Base-by-base conservation (phyloP, 2,888 invertebrate species). In the Arge pagana region DNA sequence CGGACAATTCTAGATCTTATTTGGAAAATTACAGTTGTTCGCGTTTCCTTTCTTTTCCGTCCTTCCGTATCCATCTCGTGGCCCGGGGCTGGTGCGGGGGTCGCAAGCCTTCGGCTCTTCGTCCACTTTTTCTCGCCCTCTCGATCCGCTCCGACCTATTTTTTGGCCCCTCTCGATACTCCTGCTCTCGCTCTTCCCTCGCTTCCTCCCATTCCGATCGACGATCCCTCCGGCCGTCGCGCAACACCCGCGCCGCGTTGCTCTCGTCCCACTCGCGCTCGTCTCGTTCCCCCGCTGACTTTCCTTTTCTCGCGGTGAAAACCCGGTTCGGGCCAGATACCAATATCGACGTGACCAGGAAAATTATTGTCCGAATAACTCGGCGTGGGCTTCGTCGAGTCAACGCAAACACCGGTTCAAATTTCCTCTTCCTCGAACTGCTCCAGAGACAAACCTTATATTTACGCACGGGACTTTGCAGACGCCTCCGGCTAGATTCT, bases 1-100 rank as follows among this genome's bases (percentile, higher is more conserved):
- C 28, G 41, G 28, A 41, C 26, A 41, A 41, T 41, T 41, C n/a
- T 13, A 41, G 28, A 41, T 41, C 26, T 41, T 26, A 41, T 41
- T 41, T 41, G 26, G 24, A 16, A 41, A 41, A 41, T 41, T 41
- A 41, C 26, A 18, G 41, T 28, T 26, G 26, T 26, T 28, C 41
- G 18, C 23, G 16, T 26, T 28, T 28, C 41, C 28, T 10, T 41
- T 41, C 18, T 11, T 28, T 26, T 26, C 18, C 23, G 7, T 15
- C 28, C 26, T 18, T 28, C 26, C n/a, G n/a, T n/a, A n/a, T n/a
- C n/a, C n/a, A n/a, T n/a, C n/a, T n/a, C n/a, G n/a, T n/a, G n/a
- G n/a, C n/a, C n/a, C n/a, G n/a, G n/a, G n/a, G n/a, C n/a, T n/a
- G n/a, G 41, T 13, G 41, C 41, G 28, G 24, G 13, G 40, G 26